Conservation (phyloP, 2,113 vertebrate species). For the human (Homo sapiens) region DNA sequence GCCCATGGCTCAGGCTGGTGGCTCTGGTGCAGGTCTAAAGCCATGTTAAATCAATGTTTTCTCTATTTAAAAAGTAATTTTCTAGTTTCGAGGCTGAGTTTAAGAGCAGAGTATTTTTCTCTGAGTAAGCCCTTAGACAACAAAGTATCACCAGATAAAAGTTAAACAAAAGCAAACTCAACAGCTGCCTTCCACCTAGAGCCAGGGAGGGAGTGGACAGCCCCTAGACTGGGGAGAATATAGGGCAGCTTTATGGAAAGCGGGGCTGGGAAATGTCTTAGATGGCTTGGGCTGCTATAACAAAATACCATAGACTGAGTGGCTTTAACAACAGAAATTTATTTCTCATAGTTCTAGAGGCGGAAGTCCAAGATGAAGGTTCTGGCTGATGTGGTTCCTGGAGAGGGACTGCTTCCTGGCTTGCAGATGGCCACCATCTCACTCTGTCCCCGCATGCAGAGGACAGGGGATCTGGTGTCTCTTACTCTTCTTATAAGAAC, state of each 20-base stretch:
- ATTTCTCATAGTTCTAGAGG: background rate
- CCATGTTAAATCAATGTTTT: background rate
- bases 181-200: background rate
- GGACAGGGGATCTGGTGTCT: background rate
- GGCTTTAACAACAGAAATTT: too few species aligned
- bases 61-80: background rate
- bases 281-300: background rate
- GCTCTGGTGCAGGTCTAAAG: background rate
- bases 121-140: background rate
- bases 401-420: background rate
- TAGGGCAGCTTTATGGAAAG: background rate
- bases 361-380: background rate
- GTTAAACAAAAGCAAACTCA: background rate
- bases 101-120: background rate
- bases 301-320: background rate
- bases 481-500: background rate
- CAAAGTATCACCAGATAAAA: background rate
- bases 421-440: background rate
- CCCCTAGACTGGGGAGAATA: background rate
- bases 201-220: background rate
- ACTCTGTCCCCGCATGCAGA: background rate
- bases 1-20: slow-evolving; percentile 52
- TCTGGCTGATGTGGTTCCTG: background rate
- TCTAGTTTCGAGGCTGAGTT: background rate
- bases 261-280: background rate